Conservation (phyloP, 2,113 vertebrate genomes). For the Marcusenius ussheri region DNA sequence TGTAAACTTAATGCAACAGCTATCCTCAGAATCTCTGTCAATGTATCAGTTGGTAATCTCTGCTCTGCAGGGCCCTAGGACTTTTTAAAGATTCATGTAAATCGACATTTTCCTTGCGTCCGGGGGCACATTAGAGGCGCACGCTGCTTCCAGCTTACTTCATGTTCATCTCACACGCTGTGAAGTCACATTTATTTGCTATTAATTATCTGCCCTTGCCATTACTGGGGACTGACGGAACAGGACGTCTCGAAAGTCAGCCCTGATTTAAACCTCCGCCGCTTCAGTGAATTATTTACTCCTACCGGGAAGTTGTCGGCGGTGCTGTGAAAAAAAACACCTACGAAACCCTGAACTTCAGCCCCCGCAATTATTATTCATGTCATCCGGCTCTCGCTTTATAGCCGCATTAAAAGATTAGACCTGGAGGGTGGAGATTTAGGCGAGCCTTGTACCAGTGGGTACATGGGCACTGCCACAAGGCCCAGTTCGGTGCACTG, state of each 20-base stretch:
- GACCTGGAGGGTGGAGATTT: neutral
- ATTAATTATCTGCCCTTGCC: neutral
- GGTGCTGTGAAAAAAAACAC: neutral
- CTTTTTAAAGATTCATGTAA: slow-evolving; percentile 3
- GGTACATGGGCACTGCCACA: neutral
- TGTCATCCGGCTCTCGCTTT: neutral
- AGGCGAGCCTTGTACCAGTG: neutral
- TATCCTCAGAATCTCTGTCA: neutral
- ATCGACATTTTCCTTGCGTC: neutral
- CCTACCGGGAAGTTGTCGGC: neutral
- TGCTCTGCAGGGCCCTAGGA: neutral
- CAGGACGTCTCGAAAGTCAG: neutral
- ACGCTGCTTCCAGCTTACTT: too few relatives aligned
- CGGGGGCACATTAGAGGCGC: neutral
- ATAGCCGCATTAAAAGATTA: slow-evolving; percentile 5
- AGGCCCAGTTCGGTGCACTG: neutral
- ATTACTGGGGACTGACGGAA: neutral
- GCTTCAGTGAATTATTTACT: neutral
- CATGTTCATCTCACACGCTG: neutral
- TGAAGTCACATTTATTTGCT: neutral
- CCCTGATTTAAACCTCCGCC: neutral
- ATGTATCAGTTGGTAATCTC: neutral
- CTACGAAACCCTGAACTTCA: neutral
- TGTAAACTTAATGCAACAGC: neutral
- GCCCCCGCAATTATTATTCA: neutral